Evolutionary conservation across 2,113 vertebrate species (phyloP), one percentile per base, ranked within the genome.

Genomic region (Ptilonorhynchus violaceus): DNA sequence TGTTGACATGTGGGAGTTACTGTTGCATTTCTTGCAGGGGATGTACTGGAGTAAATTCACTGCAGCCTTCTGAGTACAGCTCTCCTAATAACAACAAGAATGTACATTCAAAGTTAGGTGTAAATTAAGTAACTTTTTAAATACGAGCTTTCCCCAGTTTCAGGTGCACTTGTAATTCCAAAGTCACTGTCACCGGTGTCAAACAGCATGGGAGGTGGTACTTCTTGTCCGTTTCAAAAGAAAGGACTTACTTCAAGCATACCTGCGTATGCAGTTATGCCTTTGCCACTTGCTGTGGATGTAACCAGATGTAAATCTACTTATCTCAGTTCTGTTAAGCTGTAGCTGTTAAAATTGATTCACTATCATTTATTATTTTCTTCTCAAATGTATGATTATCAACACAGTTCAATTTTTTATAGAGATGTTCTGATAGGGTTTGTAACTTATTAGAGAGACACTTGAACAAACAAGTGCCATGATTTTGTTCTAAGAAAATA

Each of bases 191-290:
- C 16, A 1, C 11, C 39, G 30, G 11, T 1, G 31, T 77, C 30
- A 49, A 55, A 5, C 7, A 2, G 8, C 14, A 3, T 2, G 42
- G 63, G 50, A 49, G 35, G 8, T 22, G 18, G 18, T 55, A 4
- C 13, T 33, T 44, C 28, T n/a, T 74, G 4, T 55, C 39, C 5
- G 22, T 59, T 49, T 42, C 69, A 62, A 28, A 28, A 27, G 49
- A 49, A 49, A 15, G 7, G 25, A 24, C 7, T 47, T 60, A 9
- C 20, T 55, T 60, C 1, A 1, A 30, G 13, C 3, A 9, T 50
- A 46, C 9, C 28, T 8, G 1, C 10, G 0, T 44, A 25, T 7
- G 30, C n/a, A 17, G 9, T n/a, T 75, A 7, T 1, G 0, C 33
- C 8, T 85, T 50, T 49, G 35, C 20, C 6, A 5, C 28, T 73